Conservation (phyloP, 2,888 invertebrate genomes). For the Eupithecia inturbata region DNA sequence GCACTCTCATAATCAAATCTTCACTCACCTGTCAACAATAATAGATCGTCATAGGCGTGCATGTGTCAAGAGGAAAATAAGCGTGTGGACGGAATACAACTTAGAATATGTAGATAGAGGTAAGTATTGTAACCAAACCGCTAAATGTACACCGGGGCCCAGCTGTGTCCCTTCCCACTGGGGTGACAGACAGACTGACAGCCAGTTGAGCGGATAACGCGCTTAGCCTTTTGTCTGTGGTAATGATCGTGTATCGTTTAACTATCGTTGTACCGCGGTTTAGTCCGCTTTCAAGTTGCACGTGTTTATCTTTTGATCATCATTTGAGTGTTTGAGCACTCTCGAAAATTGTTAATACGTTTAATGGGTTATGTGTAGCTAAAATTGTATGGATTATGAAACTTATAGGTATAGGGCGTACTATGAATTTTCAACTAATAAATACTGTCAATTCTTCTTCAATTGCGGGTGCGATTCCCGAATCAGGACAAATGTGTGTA, state of each 20-base stretch:
- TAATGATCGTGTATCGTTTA: conserved; percentile 42
- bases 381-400: background rate
- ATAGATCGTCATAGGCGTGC: too few relatives aligned
- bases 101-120: too few relatives aligned
- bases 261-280: conserved; percentile 22
- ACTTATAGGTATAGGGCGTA: background rate
- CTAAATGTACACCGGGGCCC: conserved; percentile 7
- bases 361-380: conserved; percentile 2
- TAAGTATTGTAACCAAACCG: background rate
- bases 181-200: conserved; percentile 38
- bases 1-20: too few relatives aligned
- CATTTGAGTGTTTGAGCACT: conserved; percentile 23
- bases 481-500: too few relatives aligned
- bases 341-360: background rate
- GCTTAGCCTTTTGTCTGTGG: conserved; percentile 44
- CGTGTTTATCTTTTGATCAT: conserved; percentile 33
- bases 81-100: too few relatives aligned
- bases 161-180: conserved; percentile 2
- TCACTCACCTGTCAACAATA: too few relatives aligned
- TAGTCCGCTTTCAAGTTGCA: conserved; percentile 40
- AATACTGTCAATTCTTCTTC: too few relatives aligned
- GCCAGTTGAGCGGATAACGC: conserved; percentile 46
- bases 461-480: too few relatives aligned
- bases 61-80: too few relatives aligned
- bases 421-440: too few relatives aligned